Percentiles rank a stretch among this genome's conserved stretches.
phyloP scores from a whole-genome alignment of 2,888 invertebrate genomes.

The Eristalis intricaria region DNA sequence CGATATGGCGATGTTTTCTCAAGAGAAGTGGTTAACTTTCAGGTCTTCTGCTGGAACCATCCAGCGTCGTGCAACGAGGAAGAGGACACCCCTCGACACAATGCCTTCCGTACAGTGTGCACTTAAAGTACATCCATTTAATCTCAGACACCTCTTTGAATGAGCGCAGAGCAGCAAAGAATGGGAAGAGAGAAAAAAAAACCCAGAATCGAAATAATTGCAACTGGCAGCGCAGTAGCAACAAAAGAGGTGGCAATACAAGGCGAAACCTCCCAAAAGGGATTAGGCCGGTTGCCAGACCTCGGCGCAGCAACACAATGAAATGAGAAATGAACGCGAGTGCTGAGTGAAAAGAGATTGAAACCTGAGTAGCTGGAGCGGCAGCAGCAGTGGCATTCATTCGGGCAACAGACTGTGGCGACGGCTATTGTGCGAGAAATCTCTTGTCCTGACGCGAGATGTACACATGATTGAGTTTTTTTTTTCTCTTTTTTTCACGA shows the following conservation, averaged over 20 bases:
- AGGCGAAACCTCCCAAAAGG: constrained; percentile 39
- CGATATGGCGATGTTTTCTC: constrained; percentile 24
- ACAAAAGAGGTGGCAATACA: constrained; percentile 35
- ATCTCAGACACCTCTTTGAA: constrained; percentile 64
- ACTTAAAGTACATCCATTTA: constrained; percentile 66
- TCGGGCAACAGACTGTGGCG: not conserved
- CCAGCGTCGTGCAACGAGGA: not conserved
- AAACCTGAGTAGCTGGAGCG: constrained; percentile 4
- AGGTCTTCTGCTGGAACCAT: constrained; percentile 19
- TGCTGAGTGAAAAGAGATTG: constrained; percentile 27
- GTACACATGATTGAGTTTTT: not conserved
- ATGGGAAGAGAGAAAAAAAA: not conserved
- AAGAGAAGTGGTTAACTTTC: constrained; percentile 67
- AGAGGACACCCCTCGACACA: not conserved
- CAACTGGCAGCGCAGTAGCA: constrained; percentile 32
- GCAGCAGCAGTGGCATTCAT: not conserved
- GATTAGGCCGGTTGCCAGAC: constrained; percentile 19
- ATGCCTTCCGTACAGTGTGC: constrained; percentile 41
- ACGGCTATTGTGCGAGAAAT: constrained; percentile 5
- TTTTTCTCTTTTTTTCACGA: not conserved
- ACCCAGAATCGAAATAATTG: constrained; percentile 35
- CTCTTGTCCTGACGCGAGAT: not conserved
- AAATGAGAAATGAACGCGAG: constrained; percentile 52
- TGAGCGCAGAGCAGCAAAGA: not conserved
- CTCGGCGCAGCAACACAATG: constrained; percentile 22